Evolutionary conservation across 1,140 invertebrate genomes (phyloP), one percentile per base, ranked within the genome.

Genomic region (Formica exsecta): DNA sequence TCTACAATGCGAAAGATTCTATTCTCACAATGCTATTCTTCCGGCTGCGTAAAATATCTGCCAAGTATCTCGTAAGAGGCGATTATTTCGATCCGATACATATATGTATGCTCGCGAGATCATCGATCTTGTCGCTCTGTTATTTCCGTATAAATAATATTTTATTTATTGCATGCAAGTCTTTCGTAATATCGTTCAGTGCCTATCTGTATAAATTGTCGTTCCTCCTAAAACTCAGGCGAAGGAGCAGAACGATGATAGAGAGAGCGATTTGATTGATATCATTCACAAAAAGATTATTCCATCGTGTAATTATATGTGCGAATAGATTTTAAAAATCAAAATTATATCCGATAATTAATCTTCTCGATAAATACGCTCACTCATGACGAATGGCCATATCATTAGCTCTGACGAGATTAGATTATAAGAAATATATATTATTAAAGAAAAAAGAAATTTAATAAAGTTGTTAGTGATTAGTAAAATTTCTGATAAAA

Each of bases 151-250:
- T 85, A 73, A 89, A 87, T 80, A 88, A 88, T 36, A 68, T 73
- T 66, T 86, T 81, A 90, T 66, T 86, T 81, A 90, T 90, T 86
- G 65, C 76, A 76, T 86, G 76, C 86, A 87, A 86, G 57, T 59
- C 29, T 36, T 59, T 62, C 29, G 61, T 83, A 51, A 19, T 88
- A 48, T 62, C 54, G 44, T 73, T 41, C 70, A 32, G 25, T 32
- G 29, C n/a, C 32, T 75, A 65, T 48, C 7, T 6, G 32, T 89
- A 16, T 74, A 71, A 54, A 8, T 66, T n/a, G 16, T 59, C n/a
- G 48, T 51, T 48, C 13, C n/a, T 41, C 57, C 54, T 19, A 6
- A n/a, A 68, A 77, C 38, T 48, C 48, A 44, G 44, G 25, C 41
- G 57, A 88, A 86, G 71, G 80, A 89, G 81, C 87, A 70, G 61